Evolutionary conservation across 2,797 vertebrate species (phyloP).

Genomic region (Balearica regulorum): DNA sequence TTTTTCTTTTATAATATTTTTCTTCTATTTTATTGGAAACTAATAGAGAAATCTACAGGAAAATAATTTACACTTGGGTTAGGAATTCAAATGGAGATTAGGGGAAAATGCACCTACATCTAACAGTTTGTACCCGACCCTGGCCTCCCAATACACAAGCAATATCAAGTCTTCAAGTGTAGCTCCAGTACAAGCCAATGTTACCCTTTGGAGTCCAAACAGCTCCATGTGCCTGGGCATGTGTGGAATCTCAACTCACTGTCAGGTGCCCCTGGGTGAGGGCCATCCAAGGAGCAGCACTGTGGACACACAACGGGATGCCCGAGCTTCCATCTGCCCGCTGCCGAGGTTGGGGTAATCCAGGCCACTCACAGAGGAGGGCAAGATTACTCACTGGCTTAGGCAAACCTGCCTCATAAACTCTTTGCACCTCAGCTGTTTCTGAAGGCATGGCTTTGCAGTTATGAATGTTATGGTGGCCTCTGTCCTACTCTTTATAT

Average conservation of each 20-base stretch:
- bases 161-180: background rate
- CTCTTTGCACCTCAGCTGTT: background rate
- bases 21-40: background rate
- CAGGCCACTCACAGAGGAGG: background rate
- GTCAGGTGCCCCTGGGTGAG: background rate
- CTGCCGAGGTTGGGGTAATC: background rate
- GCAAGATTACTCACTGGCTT: background rate
- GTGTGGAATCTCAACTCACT: accelerated
- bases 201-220: background rate
- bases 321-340: accelerated
- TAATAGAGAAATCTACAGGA: background rate
- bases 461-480: background rate
- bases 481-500: background rate
- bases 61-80: background rate
- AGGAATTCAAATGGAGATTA: background rate
- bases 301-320: accelerated
- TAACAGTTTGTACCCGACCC: background rate
- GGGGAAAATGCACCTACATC: background rate
- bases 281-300: background rate
- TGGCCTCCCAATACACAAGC: background rate
- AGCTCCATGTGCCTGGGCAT: accelerated
- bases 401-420: background rate
- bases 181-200: background rate
- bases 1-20: background rate
- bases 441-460: background rate